Base-by-base conservation (phyloP, 2,888 invertebrate species). In the Drosophila neoperkinsi region DNA sequence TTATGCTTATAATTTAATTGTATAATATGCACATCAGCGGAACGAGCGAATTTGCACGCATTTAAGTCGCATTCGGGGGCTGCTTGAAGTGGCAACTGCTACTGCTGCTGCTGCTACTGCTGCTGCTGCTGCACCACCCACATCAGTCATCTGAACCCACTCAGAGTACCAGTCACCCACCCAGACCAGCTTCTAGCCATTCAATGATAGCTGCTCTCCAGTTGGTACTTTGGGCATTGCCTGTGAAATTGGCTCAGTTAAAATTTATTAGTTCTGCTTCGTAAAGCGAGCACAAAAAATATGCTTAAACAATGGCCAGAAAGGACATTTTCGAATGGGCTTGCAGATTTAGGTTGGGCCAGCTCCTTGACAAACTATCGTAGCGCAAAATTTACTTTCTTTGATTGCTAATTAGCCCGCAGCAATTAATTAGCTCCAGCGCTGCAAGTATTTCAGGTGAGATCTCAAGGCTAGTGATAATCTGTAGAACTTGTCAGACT, bases 1-100 rank as follows among this genome's bases (percentile, higher is more conserved):
- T 83, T 81, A 66, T 83, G 41, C 60, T 56, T 58, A 67, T 65
- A 79, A 81, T 79, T 88, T 81, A 60, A 83, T 90, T 85, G 81
- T 86, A 81, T 43, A 64, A 85, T 77, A 79, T 88, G 79, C 57
- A 71, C 70, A 84, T 80, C 62, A 41, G 31, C 59, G 53, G 58
- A 66, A 51, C 51, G 56, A 58, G 70, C 61, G 49, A 50, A 61
- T 79, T 84, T 76, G 55, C 66, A 81, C 71, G 74, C 79, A 81
- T 80, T 81, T 81, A 65, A 77, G 74, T 57, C 74, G 63, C 71
- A 82, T 82, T 79, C 62, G 43, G 56, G 55, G 65, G 68, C 73
- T 49, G 69, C 67, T 69, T 74, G 36, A 68, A 82, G 80, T 77
- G 87, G 68, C 68, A 67, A 57, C 70, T 58, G 38, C 38, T 33